These are phyloP conservation scores for Rutilus rutilus DNA, from an alignment of 2,113 vertebrate species.

Conservation along the genomic window DNA sequence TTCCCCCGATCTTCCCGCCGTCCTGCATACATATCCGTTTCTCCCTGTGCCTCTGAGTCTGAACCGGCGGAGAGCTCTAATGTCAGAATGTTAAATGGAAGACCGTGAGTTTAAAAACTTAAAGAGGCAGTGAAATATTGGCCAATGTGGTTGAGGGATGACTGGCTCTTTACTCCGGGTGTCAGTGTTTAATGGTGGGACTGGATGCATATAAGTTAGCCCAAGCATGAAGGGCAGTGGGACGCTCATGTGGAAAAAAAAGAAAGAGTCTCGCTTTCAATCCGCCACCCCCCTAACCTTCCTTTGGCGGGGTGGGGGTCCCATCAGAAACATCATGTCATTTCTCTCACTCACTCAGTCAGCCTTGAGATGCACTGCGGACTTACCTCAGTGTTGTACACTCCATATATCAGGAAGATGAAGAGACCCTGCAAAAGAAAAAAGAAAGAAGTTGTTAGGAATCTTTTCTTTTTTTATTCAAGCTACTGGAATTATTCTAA, in stretches of 20 bases:
- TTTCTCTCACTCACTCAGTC: slow-evolving; percentile 99
- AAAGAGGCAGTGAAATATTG: slow-evolving; percentile 97
- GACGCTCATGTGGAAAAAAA: slow-evolving; percentile 83
- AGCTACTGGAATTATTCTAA: not conserved
- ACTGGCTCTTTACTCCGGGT: slow-evolving; percentile 90
- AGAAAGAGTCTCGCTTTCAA: slow-evolving; percentile 62
- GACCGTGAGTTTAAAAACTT: slow-evolving; percentile 91
- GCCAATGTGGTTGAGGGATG: slow-evolving; percentile 95
- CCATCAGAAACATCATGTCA: slow-evolving; percentile 98
- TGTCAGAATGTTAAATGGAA: slow-evolving; percentile 87
- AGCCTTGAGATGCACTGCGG: slow-evolving; percentile 98
- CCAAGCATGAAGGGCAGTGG: slow-evolving; percentile 99
- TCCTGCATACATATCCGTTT: slow-evolving; percentile 64
- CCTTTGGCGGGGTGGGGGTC: slow-evolving; percentile 86
- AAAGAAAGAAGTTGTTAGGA: slow-evolving; percentile 70
- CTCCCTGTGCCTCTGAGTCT: slow-evolving; percentile 4
- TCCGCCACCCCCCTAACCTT: slow-evolving; percentile 14
- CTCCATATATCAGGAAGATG: slow-evolving; percentile 99
- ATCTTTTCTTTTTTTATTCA: slow-evolving; percentile 51
- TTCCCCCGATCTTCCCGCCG: slow-evolving; percentile 43
- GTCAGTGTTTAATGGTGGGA: slow-evolving; percentile 98
- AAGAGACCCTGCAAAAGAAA: slow-evolving; percentile 89
- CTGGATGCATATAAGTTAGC: slow-evolving; percentile 96
- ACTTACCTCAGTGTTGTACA: slow-evolving; percentile 98
- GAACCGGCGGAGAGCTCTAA: slow-evolving; percentile 54